Evolutionary conservation across 2,797 vertebrate species (phyloP).

Genomic region (Catharus ustulatus): DNA sequence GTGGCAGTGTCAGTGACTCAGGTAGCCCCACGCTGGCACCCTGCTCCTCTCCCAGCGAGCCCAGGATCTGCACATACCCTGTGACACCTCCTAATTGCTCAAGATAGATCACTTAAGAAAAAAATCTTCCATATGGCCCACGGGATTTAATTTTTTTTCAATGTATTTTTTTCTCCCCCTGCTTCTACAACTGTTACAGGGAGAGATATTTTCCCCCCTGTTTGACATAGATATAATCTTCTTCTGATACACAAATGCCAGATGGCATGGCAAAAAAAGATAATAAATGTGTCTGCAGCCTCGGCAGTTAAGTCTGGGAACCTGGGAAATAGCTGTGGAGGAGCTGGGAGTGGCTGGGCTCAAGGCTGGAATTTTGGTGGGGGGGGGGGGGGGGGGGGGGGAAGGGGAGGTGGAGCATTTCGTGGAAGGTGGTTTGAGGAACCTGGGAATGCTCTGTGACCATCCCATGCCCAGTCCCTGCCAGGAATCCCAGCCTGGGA

Average conservation of each 20-base stretch:
- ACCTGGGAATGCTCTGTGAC: background rate
- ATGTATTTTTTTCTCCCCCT: background rate
- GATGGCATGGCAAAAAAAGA: slow-evolving; percentile 65
- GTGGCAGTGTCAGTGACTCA: background rate
- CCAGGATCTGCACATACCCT: background rate
- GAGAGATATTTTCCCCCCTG: slow-evolving; percentile 54
- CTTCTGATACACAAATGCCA: slow-evolving; percentile 68
- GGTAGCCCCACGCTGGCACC: background rate
- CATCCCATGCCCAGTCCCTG: too few relatives aligned
- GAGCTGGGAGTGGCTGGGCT: background rate
- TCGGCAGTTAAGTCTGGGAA: slow-evolving; percentile 59
- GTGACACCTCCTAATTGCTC: slow-evolving; percentile 53
- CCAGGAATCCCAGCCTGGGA: rapidly evolving
- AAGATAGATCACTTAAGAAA: slow-evolving; percentile 59
- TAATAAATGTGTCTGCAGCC: slow-evolving; percentile 65
- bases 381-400: rapidly evolving
- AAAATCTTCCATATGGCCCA: slow-evolving; percentile 63
- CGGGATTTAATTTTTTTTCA: background rate
- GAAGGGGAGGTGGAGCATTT: background rate
- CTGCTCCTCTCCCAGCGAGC: background rate
- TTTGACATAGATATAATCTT: slow-evolving; percentile 67
- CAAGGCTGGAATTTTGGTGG: rapidly evolving
- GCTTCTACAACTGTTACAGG: slow-evolving; percentile 62
- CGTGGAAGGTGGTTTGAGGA: background rate
- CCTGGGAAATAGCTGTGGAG: slow-evolving; percentile 40